Base-by-base conservation (phyloP, 2,113 vertebrate species). In the Dunckerocampus dactyliophorus region DNA sequence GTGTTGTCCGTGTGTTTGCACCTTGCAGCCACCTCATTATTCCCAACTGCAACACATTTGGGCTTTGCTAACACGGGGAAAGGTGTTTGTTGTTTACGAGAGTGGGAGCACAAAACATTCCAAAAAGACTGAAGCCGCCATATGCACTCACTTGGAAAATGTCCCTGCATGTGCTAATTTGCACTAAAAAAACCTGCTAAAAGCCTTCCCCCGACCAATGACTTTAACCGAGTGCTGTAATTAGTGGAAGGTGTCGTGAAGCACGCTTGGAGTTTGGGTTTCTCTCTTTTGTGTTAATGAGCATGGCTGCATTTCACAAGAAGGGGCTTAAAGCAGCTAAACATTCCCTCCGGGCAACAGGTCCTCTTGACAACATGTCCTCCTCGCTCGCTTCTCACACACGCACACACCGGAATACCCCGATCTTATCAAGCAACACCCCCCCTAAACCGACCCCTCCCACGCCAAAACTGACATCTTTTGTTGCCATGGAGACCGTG, bases 401-500 rank as follows among this genome's bases (percentile, higher is more conserved):
- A 28, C 24, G 24, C 24, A 51, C 58, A 75, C 58, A 80, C 47
- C 70, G 74, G 70, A 84, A 74, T 54, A 63, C 63, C 78, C 79
- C 76, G 19, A 14, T 56, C 49, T 51, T 64, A 65, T 74, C 80
- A 72, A 70, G 45, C 19, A 10, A 49, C 31, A 11, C 56, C 63
- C 21, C 39, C 59, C 43, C 8, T 1, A 16, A 24, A 3, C 62
- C 24, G 2, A 50, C 47, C 62, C 20, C 22, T 47, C 47, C 20
- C 39, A 34, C 1, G 72, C 73, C 57, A 77, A 85, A 77, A 80
- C 69, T 80, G 79, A 86, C 88, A 86, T 87, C 80, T 86, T 76
- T 81, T 82, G 87, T 90, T 91, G 85, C 88, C 84, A 90, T 91
- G 86, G 87, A 82, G 81, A 90, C 90, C 57, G 73, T 79, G 85